Conservation (phyloP, 2,113 vertebrate genomes). For the Coturnix japonica region DNA sequence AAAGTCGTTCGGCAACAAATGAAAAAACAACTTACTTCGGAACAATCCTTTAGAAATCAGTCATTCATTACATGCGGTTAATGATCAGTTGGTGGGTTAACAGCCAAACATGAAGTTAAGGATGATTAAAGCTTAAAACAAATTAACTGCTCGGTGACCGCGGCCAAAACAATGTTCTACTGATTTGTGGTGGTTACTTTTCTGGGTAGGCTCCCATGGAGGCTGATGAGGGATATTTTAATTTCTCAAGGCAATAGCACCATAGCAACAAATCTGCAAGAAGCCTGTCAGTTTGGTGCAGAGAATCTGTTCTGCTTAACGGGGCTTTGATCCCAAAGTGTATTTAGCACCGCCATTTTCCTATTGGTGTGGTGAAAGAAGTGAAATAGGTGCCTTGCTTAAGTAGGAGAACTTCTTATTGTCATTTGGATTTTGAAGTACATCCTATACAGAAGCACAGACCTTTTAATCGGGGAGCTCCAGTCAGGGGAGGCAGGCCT, state of each 20-base stretch:
- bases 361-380: not conserved
- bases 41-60: not conserved
- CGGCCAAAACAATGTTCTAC: not conserved
- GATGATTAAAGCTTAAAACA: conserved; percentile 26
- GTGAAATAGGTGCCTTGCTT: not conserved
- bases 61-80: not conserved
- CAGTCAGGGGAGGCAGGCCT: not conserved
- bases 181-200: conserved; percentile 3
- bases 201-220: not conserved
- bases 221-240: conserved; percentile 14
- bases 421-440: conserved; percentile 20
- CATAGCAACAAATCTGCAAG: not conserved
- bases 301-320: conserved; percentile 1
- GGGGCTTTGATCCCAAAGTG: conserved; percentile 23
- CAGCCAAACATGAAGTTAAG: conserved; percentile 39
- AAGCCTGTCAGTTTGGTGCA: not conserved
- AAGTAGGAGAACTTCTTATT: conserved; percentile 3
- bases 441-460: not conserved
- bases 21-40: not conserved
- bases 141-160: not conserved
- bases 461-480: not conserved
- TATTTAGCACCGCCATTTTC: not conserved
- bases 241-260: not conserved
- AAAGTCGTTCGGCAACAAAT: not conserved
- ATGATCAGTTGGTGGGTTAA: conserved; percentile 40